A percentile compares a stretch with the other conserved stretches of the same genome.
These are phyloP conservation scores for Albula glossodonta DNA, from an alignment of 2,113 vertebrate genomes.

Conservation along the genomic window DNA sequence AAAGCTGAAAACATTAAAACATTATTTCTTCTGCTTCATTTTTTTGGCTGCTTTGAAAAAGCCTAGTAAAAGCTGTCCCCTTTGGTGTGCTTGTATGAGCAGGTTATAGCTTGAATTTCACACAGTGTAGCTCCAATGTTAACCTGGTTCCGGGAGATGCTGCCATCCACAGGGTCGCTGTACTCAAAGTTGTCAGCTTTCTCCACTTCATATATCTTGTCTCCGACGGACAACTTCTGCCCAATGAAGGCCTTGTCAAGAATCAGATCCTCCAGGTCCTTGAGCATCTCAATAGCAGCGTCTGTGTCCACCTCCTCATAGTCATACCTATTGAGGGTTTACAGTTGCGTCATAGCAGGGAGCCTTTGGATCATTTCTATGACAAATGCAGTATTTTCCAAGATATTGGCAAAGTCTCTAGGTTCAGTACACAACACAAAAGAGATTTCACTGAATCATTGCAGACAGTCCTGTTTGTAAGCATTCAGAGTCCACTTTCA, in stretches of 20 bases:
- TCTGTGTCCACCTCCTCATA: slow-evolving; percentile 92
- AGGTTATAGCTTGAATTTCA: background rate
- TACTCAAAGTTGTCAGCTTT: slow-evolving; percentile 96
- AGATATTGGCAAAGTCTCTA: background rate
- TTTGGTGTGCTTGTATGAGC: too few species aligned
- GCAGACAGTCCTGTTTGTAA: background rate
- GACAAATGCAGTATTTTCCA: background rate
- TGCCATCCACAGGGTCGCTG: slow-evolving; percentile 91
- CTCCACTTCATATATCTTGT: slow-evolving; percentile 88
- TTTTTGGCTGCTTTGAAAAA: too few species aligned
- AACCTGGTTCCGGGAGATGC: slow-evolving; percentile 90
- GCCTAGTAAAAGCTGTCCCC: too few species aligned
- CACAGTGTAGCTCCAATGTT: background rate
- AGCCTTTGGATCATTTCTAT: background rate
- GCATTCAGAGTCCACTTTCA: background rate
- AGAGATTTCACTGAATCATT: background rate
- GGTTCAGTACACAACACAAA: background rate
- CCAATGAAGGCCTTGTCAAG: slow-evolving; percentile 84
- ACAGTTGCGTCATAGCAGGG: background rate
- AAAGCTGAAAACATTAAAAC: too few species aligned
- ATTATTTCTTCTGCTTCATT: too few species aligned
- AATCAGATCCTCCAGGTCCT: slow-evolving; percentile 85
- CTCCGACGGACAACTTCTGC: slow-evolving; percentile 79
- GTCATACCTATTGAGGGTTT: slow-evolving; percentile 78
- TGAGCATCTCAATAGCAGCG: slow-evolving; percentile 90